Percentiles rank a stretch among this genome's conserved stretches.
Conservation (phyloP, 2,797 vertebrate genomes). For the Helicolenus hilgendorfi region DNA sequence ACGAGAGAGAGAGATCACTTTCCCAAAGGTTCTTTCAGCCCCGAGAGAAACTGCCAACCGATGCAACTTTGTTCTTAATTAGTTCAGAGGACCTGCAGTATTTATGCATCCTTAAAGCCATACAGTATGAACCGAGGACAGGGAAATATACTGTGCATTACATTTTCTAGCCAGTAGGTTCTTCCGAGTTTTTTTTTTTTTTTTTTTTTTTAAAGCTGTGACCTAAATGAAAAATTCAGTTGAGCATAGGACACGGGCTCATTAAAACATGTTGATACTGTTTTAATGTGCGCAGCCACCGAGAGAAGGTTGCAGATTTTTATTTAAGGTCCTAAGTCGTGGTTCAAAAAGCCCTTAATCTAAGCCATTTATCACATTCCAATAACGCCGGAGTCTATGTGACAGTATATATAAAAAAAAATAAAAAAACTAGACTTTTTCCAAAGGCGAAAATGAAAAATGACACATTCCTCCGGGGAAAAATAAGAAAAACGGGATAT, state of each 20-base stretch:
- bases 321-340: slow-evolving; percentile 44
- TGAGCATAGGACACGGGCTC: slow-evolving; percentile 56
- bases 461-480: slow-evolving; percentile 57
- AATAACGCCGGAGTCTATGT: slow-evolving; percentile 28
- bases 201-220: slow-evolving; percentile 52
- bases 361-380: slow-evolving; percentile 55
- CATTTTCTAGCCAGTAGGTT: slow-evolving; percentile 57
- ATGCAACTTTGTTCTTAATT: slow-evolving; percentile 82
- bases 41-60: slow-evolving; percentile 47
- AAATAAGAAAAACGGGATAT: slow-evolving; percentile 59
- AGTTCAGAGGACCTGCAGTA: slow-evolving; percentile 67
- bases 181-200: slow-evolving; percentile 11
- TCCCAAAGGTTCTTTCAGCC: slow-evolving; percentile 39
- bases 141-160: slow-evolving; percentile 55
- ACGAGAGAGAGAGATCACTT: not conserved
- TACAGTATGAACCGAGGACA: slow-evolving; percentile 46
- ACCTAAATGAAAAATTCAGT: slow-evolving; percentile 73
- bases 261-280: slow-evolving; percentile 77
- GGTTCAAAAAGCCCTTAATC: slow-evolving; percentile 48
- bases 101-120: slow-evolving; percentile 73
- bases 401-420: slow-evolving; percentile 31
- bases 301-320: slow-evolving; percentile 40
- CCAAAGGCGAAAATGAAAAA: slow-evolving; percentile 58
- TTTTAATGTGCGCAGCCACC: slow-evolving; percentile 64
- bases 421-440: slow-evolving; percentile 46